Base-by-base conservation (phyloP, 1,140 invertebrate species). In the Hyles euphorbiae region DNA sequence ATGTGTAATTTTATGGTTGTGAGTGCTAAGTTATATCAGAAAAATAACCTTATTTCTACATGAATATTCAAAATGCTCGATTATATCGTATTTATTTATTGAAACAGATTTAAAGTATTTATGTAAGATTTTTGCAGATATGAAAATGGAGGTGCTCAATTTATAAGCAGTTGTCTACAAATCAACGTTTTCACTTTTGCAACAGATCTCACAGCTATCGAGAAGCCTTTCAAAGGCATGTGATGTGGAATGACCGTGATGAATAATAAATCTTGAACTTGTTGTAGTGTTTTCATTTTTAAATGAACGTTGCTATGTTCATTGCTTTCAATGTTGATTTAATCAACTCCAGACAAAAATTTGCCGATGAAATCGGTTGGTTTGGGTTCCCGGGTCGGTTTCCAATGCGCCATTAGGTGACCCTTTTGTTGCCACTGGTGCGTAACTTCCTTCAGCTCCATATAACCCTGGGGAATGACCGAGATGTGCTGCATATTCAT, bases 281-380 rank as follows among this genome's bases (percentile, higher is more conserved):
- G 61, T 80, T 78, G 70, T 68, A 65, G 70, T 61, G 65, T 70
- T 74, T 63, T 64, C 62, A 63, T 63, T 55, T 70, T 53, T 60
- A 56, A 34, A 48, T 32, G n/a, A 36, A 4, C 6, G 6, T 22
- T 22, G 22, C 22, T 22, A 22, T 5, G 8, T 12, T 46, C 10
- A 8, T 56, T 56, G 6, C 5, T 43, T 47, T 5, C 9, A 60
- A 34, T 50, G 34, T 57, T 60, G 34, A 58, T 48, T 87, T 86
- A 92, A 57, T 93, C 90, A 10, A 91, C 89, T 55, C 94, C 94
- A 46, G 90, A 74, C 44, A 94, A 81, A 78, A 99, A 99, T 86
- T 98, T 98, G 1, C 93, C 94, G 10, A 98, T 84, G 81, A 99
- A 99, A 86, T 96, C 95, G 65, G 91, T 92, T 32, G 95, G 96